These are phyloP conservation scores for Crotalus helleri DNA, from an alignment of 2,113 vertebrate species.

Conservation along the genomic window DNA sequence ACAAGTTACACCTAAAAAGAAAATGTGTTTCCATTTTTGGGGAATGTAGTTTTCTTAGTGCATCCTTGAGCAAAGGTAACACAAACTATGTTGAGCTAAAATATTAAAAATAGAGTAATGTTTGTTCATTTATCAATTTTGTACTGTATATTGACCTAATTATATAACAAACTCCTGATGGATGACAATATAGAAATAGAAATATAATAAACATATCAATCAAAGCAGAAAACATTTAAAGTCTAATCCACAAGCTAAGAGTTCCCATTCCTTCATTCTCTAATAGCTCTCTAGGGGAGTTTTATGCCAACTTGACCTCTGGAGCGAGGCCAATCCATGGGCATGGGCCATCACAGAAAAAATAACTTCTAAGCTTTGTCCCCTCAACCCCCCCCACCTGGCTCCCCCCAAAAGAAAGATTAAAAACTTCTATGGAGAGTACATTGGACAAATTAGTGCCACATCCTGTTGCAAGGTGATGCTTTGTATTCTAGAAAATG, in stretches of 20 bases:
- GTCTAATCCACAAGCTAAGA: not conserved
- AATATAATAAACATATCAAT: not conserved
- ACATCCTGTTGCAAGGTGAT: not conserved
- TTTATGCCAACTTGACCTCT: not conserved
- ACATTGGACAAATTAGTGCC: not conserved
- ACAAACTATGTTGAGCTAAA: conserved; percentile 16
- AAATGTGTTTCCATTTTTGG: not conserved
- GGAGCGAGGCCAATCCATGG: not conserved
- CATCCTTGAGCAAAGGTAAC: conserved; percentile 31
- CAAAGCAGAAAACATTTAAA: not conserved
- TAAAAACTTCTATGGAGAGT: not conserved
- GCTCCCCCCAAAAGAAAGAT: not conserved
- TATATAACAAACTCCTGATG: not conserved
- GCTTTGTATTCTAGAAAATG: not conserved
- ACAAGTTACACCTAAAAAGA: not conserved
- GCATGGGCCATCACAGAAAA: not conserved
- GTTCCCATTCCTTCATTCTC: not conserved
- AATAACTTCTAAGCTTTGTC: not conserved
- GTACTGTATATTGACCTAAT: not conserved
- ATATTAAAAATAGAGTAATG: not conserved
- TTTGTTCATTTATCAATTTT: not conserved
- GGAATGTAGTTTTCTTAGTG: conserved; percentile 4
- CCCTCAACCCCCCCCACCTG: fast-evolving
- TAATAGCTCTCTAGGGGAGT: not conserved
- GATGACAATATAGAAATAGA: not conserved